Evolutionary conservation across 1,140 invertebrate species (phyloP).

Genomic region (Trichonephila clavata): DNA sequence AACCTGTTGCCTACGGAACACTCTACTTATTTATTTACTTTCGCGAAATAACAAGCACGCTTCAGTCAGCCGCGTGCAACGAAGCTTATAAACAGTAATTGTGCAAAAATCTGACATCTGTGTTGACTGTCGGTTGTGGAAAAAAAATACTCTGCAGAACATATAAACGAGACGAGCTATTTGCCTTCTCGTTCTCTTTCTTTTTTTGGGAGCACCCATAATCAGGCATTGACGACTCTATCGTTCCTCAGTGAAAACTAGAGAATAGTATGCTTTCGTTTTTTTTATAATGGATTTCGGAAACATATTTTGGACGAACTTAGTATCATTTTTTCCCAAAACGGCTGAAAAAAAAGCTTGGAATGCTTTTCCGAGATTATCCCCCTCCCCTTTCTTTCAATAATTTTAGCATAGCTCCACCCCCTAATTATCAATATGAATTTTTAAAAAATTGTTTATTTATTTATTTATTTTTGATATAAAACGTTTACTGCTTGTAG

Average conservation of each 20-base stretch:
- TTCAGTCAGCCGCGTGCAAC: conserved; percentile 23
- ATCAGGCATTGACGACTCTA: conserved; percentile 16
- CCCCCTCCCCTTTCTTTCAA: no score
- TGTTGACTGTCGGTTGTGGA: background rate
- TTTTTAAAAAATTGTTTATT: no score
- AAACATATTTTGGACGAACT: background rate
- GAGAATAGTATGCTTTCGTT: background rate
- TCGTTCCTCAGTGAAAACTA: conserved; percentile 7
- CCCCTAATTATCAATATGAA: no score
- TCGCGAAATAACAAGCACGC: conserved; percentile 23
- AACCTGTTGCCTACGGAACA: background rate
- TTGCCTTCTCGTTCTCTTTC: background rate
- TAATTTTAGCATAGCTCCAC: no score
- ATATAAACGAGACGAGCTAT: conserved; percentile 12
- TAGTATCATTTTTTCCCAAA: background rate
- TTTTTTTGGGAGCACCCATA: conserved; percentile 4
- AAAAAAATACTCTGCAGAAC: background rate
- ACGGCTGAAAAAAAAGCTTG: background rate
- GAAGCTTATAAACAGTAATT: conserved; percentile 41
- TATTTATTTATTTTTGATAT: no score
- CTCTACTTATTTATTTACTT: conserved; percentile 16
- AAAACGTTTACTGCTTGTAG: no score
- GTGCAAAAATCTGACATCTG: conserved; percentile 28
- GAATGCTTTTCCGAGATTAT: background rate
- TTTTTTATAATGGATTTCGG: background rate